Percentiles rank a stretch among this genome's conserved stretches.
These are phyloP conservation scores for Megathymus violae DNA, from an alignment of 1,140 invertebrate genomes.

Conservation along the genomic window DNA sequence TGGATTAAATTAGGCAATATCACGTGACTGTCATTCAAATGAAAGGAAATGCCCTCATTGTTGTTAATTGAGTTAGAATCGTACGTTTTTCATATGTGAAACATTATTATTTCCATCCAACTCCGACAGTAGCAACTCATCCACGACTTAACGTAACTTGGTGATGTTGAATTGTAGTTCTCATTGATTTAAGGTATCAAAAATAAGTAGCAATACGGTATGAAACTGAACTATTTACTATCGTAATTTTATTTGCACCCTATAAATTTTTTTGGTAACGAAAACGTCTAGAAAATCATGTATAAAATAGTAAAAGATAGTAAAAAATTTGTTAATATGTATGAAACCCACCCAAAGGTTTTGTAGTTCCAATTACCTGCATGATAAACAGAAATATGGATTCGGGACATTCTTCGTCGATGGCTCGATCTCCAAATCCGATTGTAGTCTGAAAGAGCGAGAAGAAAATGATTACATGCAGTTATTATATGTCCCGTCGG, in stretches of 20 bases:
- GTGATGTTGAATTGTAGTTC: no score
- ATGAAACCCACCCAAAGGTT: no score
- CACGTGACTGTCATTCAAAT: neutral
- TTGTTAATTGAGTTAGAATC: constrained; percentile 8
- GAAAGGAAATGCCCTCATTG: constrained; percentile 6
- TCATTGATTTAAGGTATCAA: no score
- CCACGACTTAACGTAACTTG: neutral
- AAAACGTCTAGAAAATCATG: no score
- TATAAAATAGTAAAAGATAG: no score
- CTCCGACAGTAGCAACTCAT: neutral
- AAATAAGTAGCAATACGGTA: no score
- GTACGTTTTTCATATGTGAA: neutral
- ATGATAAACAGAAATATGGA: constrained; percentile 77
- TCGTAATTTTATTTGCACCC: no score
- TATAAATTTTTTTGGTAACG: no score
- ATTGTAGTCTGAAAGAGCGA: constrained; percentile 78
- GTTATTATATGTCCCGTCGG: no score
- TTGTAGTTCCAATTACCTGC: constrained; percentile 73
- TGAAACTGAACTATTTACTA: no score
- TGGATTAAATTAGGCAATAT: neutral
- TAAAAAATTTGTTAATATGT: no score
- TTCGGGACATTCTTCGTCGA: constrained; percentile 78
- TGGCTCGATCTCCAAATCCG: constrained; percentile 74
- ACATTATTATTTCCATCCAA: neutral
- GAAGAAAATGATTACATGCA: no score